A percentile compares a stretch with the other conserved stretches of the same genome.
phyloP scores from a whole-genome alignment of 2,888 invertebrate species.

The Vandiemenella viatica region DNA sequence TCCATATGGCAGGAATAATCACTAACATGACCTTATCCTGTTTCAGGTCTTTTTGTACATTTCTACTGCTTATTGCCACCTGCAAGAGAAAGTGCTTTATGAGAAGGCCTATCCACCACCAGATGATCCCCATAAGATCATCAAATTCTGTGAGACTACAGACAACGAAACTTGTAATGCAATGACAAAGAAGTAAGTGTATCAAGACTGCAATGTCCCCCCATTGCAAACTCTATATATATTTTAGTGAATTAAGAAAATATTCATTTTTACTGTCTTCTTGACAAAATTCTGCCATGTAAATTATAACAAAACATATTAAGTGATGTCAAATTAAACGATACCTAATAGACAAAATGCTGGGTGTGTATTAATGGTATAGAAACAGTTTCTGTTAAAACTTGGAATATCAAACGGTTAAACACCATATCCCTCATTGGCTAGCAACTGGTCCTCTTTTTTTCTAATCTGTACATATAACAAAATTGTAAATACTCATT shows the following conservation, averaged over 20 bases:
- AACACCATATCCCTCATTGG: too few relatives aligned
- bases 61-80: conserved; percentile 86
- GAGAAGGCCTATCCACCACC: conserved; percentile 65
- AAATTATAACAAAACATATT: neutral
- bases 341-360: neutral
- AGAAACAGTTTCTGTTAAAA: too few relatives aligned
- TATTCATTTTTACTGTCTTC: neutral
- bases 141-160: conserved; percentile 50
- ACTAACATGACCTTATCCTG: neutral
- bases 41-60: conserved; percentile 61
- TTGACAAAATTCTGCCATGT: too few relatives aligned
- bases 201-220: neutral
- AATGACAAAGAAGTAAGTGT: conserved; percentile 47
- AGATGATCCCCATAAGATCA: conserved; percentile 34
- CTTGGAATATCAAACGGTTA: too few relatives aligned
- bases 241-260: neutral
- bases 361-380: too few relatives aligned
- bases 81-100: conserved; percentile 58
- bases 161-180: conserved; percentile 45
- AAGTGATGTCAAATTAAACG: neutral
- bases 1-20: too few relatives aligned
- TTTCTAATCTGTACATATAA: too few relatives aligned
- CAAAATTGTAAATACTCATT: too few relatives aligned
- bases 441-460: too few relatives aligned
- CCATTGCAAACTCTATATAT: neutral